Base-by-base conservation (phyloP, 1,140 invertebrate species). In the Holotrichia oblita region DNA sequence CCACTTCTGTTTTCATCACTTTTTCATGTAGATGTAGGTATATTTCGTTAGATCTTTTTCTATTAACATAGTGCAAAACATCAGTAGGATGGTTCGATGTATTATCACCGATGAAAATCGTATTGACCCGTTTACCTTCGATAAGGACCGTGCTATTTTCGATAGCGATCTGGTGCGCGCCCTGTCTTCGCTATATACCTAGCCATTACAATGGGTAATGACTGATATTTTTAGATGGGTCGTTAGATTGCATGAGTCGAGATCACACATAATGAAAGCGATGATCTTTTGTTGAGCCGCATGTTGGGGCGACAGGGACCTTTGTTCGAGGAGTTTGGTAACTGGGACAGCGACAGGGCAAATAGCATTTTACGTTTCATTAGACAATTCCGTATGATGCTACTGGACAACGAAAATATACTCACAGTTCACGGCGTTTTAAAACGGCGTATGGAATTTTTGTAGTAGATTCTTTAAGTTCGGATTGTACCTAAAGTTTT, bases 211-310 rank as follows among this genome's bases (percentile, higher is more conserved):
- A 69, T 69, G 22, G 61, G 22, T 69, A 69, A 69, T 69, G 12
- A 22, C 61, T 27, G 22, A 69, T 69, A 69, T 69, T 69, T 69
- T 69, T 69, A 69, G 61, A 69, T 69, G 61, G 61, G 61, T 69
- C 61, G 61, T 69, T 69, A 69, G 61, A 69, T 69, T 69, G 61
- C 27, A 27, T 69, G 61, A 69, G 61, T 69, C 61, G 61, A 69
- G 61, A 69, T 69, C 61, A 22, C 61, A 69, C 22, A 69, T 69
- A 69, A 69, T 69, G 61, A 69, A 22, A 69, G 61, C 61, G 61
- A 24, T 22, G 61, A 24, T 69, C 61, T 69, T 69, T 69, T 69
- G 61, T 69, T 69, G 27, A 34, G 22, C 10, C 20, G 61, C 4
- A 69, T 27, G 61, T 27, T 69, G 61, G 61, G 61, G 61, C 27